Base-by-base conservation (phyloP, 2,797 vertebrate genomes). In the Eulemur coronatus region DNA sequence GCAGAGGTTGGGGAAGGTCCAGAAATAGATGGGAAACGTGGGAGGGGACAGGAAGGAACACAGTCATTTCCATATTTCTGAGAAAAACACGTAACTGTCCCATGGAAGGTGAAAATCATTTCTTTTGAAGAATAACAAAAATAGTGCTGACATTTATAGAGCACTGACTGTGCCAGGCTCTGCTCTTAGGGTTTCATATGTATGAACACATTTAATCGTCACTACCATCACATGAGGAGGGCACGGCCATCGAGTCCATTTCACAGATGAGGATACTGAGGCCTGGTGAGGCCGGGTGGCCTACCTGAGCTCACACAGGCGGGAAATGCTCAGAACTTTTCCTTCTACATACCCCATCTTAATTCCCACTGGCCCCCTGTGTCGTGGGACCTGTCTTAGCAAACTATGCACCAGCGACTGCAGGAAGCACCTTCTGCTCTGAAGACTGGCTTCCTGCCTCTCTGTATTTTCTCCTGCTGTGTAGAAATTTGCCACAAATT, bases 331-430 rank as follows among this genome's bases (percentile, higher is more conserved):
- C 72, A 38, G 18, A 78, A 65, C 4, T 2, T 52, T 4, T 41
- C n/a, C 26, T 76, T 14, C n/a, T 2, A 4, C 1, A 1, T 13
- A 26, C 22, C 59, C 50, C 2, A 26, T 30, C 26, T 41, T 50
- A 15, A 67, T 13, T 15, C n/a, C 26, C n/a, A 10, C 11, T 43
- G 24, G 69, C 38, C 35, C 22, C 24, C 12, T 22, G 2, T 0
- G 2, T 22, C 33, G 12, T 0, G 2, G 41, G 43, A 15, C 13
- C 57, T 38, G 24, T 35, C 43, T 33, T 22, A 7, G 87, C 5
- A 4, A 52, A 50, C n/a, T 4, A 55, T 2, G 24, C 14, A 17
- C 33, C 5, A 24, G 22, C 1, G 2, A n/a, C 43, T 1, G 33
- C 11, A 65, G 43, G 26, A 22, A 41, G 46, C n/a, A 4, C n/a